phyloP scores from a whole-genome alignment of 2,888 invertebrate genomes.

The Lochmaea capreae region DNA sequence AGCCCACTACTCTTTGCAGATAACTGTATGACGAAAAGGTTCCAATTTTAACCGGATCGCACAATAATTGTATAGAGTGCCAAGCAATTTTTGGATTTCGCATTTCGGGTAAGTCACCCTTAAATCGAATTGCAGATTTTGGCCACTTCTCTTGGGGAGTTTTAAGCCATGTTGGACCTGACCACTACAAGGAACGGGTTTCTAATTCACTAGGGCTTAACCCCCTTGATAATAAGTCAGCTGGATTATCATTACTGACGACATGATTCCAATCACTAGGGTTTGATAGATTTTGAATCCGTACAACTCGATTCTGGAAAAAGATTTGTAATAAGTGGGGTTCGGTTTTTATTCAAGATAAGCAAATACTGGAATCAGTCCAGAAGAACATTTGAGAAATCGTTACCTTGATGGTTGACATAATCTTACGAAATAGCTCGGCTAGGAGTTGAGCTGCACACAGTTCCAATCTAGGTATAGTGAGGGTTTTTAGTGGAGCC shows the following conservation, averaged over 20 bases:
- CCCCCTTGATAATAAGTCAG: conserved; percentile 28
- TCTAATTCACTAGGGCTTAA: not conserved
- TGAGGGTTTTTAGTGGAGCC: conserved; percentile 40
- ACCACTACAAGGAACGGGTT: not conserved
- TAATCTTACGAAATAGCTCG: conserved; percentile 29
- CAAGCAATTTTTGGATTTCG: not conserved
- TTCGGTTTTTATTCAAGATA: conserved; percentile 31
- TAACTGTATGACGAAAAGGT: not conserved
- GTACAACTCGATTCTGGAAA: conserved; percentile 36
- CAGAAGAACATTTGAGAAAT: conserved; percentile 22
- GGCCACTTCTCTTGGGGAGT: too few relatives aligned
- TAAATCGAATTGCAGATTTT: not conserved
- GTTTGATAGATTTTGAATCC: conserved; percentile 36
- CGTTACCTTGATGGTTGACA: conserved; percentile 14
- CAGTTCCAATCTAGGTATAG: conserved; percentile 41
- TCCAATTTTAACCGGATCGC: too few relatives aligned
- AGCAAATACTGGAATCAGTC: conserved; percentile 40
- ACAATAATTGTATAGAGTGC: not conserved
- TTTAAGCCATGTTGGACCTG: not conserved
- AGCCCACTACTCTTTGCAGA: not conserved
- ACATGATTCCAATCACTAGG: conserved; percentile 21
- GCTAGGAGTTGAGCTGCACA: conserved; percentile 39
- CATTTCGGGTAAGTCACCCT: not conserved
- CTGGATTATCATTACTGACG: conserved; percentile 36
- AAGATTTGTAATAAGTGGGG: conserved; percentile 40